Evolutionary conservation across 1,140 invertebrate genomes (phyloP).

Genomic region (Drosophila sp.): DNA sequence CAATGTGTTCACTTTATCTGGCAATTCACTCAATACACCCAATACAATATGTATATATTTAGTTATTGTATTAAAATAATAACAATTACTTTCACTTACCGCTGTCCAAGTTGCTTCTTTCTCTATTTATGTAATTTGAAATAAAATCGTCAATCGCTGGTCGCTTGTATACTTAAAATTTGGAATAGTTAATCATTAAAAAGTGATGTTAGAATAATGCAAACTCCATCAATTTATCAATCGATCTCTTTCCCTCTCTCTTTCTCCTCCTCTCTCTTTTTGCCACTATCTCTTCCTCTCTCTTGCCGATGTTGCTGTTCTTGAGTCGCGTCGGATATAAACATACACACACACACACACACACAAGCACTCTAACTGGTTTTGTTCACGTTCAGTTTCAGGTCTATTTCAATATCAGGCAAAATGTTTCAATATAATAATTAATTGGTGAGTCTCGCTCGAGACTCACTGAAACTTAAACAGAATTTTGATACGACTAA

Average conservation of each 20-base stretch:
- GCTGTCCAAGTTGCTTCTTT: slow-evolving; percentile 3
- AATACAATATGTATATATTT: too few species aligned
- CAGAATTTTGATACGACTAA: slow-evolving; percentile 13
- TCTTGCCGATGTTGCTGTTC: neutral
- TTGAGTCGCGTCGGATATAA: neutral
- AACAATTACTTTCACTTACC: slow-evolving; percentile 14
- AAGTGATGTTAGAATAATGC: slow-evolving; percentile 10
- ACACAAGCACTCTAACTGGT: neutral
- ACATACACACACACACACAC: neutral
- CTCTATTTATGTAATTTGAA: neutral
- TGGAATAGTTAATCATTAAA: slow-evolving; percentile 17
- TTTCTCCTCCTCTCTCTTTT: neutral
- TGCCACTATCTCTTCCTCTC: neutral
- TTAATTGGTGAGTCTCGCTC: slow-evolving; percentile 14
- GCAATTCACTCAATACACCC: too few species aligned
- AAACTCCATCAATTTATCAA: slow-evolving; percentile 24
- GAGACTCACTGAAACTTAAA: slow-evolving; percentile 24
- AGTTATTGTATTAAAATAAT: too few species aligned
- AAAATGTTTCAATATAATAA: neutral
- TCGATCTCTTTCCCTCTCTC: neutral
- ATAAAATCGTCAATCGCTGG: slow-evolving; percentile 3
- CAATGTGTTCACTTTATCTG: slow-evolving; percentile 10
- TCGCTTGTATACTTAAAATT: slow-evolving; percentile 24
- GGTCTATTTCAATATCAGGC: neutral
- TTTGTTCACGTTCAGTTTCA: neutral